Evolutionary conservation across 2,888 invertebrate species (phyloP), one percentile per base, ranked within the genome.

Genomic region (Notodonta dromedarius): DNA sequence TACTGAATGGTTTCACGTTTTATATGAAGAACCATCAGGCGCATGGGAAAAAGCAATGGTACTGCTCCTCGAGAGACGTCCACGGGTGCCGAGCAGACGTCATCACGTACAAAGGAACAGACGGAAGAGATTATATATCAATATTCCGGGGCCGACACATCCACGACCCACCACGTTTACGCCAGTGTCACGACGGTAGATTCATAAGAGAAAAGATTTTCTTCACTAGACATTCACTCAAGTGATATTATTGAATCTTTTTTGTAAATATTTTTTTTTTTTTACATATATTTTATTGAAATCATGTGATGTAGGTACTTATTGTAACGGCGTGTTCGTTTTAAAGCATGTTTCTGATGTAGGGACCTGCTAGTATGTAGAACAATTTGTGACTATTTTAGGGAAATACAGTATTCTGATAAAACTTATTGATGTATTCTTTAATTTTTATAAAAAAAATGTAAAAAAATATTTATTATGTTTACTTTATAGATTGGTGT

Each of bases 21-120:
- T 93, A 93, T 63, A 91, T 93, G 92, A 93, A 93, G 73, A 93
- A 93, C 67, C 92, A 93, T 69, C 93, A 93, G 67, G 93, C 93
- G 0, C 91, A 93, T 66, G 93, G 93, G 3, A 93, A 92, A 70
- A 93, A 93, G 70, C 93, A 93, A 66, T 93, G 93, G 93, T 93
- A 93, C 67, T 93, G 93, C 66, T 93, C 93, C 3, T 91, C 93
- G 0, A 87, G 93, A 64, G 93, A 93, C 12, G 91, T 92, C 56
- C 87, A 90, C 7, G 93, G 93, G 3, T 93, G 93, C 67, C 77
- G 93, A 13, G 92, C 93, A 59, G 93, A 93, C 48, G 93, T 93
- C 67, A 92, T 93, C 65, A 93, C 93, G 0, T 93, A 90, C 76
- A 91, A 87, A 76, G 93, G 92, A 4, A 3, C 75, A 0, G 91